Percentiles rank a stretch among this genome's conserved stretches.
These are phyloP conservation scores for Trachymyrmex cornetzi DNA, from an alignment of 1,140 invertebrate genomes.

Conservation along the genomic window DNA sequence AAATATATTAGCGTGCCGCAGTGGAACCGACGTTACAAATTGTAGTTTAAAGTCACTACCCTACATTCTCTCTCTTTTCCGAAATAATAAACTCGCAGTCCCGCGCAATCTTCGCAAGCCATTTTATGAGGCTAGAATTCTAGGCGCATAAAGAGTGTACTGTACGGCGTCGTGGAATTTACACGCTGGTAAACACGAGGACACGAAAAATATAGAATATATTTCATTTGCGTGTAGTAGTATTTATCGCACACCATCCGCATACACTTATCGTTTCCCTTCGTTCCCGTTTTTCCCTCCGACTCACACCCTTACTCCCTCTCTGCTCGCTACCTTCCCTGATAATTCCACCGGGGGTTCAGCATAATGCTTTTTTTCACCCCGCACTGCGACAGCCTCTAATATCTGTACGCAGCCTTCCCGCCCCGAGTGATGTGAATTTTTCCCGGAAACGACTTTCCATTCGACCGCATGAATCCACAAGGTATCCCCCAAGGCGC, in stretches of 20 bases:
- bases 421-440: conserved; percentile 73
- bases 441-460: conserved; percentile 75
- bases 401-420: conserved; percentile 52
- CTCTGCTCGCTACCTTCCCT: not conserved
- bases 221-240: conserved; percentile 40
- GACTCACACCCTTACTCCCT: not conserved
- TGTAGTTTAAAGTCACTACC: conserved; percentile 41
- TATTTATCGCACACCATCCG: conserved; percentile 33
- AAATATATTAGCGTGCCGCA: conserved; percentile 40
- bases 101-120: conserved; percentile 40
- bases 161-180: conserved; percentile 42
- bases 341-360: conserved; percentile 70
- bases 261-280: conserved; percentile 64
- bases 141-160: conserved; percentile 41
- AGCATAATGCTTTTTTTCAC: conserved; percentile 74
- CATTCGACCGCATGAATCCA: conserved; percentile 68
- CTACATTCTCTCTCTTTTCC: conserved; percentile 8
- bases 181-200: conserved; percentile 36
- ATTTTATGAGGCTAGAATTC: conserved; percentile 39
- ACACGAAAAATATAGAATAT: conserved; percentile 48
- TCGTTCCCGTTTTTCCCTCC: not conserved
- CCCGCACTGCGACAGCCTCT: conserved; percentile 35
- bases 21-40: conserved; percentile 36
- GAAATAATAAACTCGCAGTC: conserved; percentile 41
- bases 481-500: conserved; percentile 67